Percentiles rank a stretch among this genome's conserved stretches.
Conservation (phyloP, 1,140 invertebrate genomes). For the Lepidurus couesii region DNA sequence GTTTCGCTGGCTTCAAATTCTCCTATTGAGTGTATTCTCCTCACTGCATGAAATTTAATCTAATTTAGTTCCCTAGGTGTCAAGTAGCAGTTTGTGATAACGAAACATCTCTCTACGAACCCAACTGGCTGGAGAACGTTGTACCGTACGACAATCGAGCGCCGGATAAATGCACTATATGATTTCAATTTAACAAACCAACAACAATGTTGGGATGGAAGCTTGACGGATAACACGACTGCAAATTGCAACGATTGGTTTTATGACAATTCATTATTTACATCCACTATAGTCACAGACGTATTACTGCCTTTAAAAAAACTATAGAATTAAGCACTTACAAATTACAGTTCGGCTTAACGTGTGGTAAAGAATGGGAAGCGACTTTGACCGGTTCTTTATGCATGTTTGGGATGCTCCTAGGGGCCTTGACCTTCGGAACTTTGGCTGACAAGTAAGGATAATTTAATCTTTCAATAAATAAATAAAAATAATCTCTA, state of each 20-base stretch:
- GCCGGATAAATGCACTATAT: background rate
- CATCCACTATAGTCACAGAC: conserved; percentile 27
- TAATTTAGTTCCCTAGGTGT: background rate
- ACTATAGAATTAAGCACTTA: background rate
- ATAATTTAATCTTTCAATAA: background rate
- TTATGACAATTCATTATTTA: conserved; percentile 24
- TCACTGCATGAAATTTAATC: too few relatives aligned
- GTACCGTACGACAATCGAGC: background rate
- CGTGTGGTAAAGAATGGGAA: conserved; percentile 26
- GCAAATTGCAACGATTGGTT: background rate
- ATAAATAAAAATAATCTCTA: background rate
- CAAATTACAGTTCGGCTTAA: conserved; percentile 18
- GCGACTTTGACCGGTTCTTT: background rate
- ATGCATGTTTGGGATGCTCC: conserved; percentile 28
- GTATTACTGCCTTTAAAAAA: background rate
- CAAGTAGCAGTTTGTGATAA: background rate
- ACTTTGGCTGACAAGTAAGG: conserved; percentile 18
- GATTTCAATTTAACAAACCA: background rate
- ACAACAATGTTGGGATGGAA: conserved; percentile 2
- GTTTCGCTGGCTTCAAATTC: too few relatives aligned
- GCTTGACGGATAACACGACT: background rate
- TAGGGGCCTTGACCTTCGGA: conserved; percentile 11
- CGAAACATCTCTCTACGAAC: background rate
- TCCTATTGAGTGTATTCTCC: too few relatives aligned
- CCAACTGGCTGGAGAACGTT: background rate